These are phyloP conservation scores for Naso thynnoides DNA, from an alignment of 2,797 vertebrate species.

Conservation along the genomic window DNA sequence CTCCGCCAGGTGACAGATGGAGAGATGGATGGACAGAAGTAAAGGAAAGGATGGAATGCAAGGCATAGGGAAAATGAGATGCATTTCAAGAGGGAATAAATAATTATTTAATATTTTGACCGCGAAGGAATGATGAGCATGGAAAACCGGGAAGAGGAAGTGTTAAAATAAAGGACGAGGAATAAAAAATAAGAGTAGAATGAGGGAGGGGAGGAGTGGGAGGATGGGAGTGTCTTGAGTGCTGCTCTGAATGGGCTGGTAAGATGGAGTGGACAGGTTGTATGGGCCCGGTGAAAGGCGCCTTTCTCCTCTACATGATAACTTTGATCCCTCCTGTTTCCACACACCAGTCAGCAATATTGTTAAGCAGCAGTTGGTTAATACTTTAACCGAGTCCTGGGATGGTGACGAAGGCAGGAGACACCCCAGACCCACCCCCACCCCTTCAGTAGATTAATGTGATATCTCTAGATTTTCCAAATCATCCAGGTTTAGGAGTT, in stretches of 20 bases:
- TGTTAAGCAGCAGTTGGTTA: conserved; percentile 85
- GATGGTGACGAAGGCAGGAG: conserved; percentile 43
- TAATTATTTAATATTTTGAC: conserved; percentile 63
- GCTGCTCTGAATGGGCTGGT: conserved; percentile 77
- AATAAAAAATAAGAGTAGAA: conserved; percentile 77
- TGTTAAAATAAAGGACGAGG: conserved; percentile 56
- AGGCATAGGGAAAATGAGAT: background rate
- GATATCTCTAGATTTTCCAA: conserved; percentile 9
- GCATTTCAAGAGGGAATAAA: conserved; percentile 39
- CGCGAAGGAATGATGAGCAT: conserved; percentile 47
- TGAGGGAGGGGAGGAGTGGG: conserved; percentile 80
- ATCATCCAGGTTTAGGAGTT: background rate
- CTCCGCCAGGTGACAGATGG: conserved; percentile 76
- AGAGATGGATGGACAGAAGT: conserved; percentile 67
- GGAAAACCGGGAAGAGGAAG: conserved; percentile 39
- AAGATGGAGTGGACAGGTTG: conserved; percentile 87
- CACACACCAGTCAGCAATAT: conserved; percentile 88
- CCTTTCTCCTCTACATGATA: conserved; percentile 86
- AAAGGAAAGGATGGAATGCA: conserved; percentile 36
- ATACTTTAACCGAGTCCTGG: conserved; percentile 81
- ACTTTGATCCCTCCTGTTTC: conserved; percentile 88
- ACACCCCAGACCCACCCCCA: background rate
- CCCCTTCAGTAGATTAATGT: background rate
- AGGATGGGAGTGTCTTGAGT: conserved; percentile 78
- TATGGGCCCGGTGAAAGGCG: conserved; percentile 80